Base-by-base conservation (phyloP, 2,113 vertebrate species). In the Tursiops truncatus region DNA sequence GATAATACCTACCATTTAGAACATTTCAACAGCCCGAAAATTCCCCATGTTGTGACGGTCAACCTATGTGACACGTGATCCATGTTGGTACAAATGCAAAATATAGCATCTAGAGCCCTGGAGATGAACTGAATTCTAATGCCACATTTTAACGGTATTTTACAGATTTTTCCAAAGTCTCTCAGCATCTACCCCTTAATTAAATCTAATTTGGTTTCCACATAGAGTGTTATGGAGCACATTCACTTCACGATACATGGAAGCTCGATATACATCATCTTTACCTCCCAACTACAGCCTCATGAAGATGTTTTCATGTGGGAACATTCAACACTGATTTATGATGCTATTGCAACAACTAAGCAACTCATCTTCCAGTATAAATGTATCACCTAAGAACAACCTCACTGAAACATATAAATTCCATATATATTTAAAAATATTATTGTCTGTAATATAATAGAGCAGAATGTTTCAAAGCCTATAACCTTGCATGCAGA, bases 391-490 rank as follows among this genome's bases (percentile, higher is more conserved):
- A 36, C 89, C 0, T 6, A 98, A 97, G 98, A 98, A 91, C 98
- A 98, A 97, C 98, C 97, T 98, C 97, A 98, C 98, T 98, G 98
- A 98, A 99, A 98, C 77, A 0, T 98, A 98, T 98, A 98, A 99
- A 99, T 99, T 98, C 98, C 97, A 95, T 93, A 97, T 98, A 98
- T 95, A 96, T 98, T 98, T 98, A 98, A 98, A 99, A 99, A 99
- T 98, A 99, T 98, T 98, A 99, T 98, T 98, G 98, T 98, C 98
- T 98, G 97, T 98, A 99, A 99, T 99, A 98, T 98, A 99, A 99
- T 99, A 98, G 94, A 98, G 98, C 97, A 90, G 95, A 98, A 98
- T 99, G 98, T 98, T 98, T 98, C 98, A 97, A 97, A 98, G 98
- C 98, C 98, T 98, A 98, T 98, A 98, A 98, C 98, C 98, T 99